Evolutionary conservation across 2,888 invertebrate genomes (phyloP).

Genomic region (Spialia ferax): DNA sequence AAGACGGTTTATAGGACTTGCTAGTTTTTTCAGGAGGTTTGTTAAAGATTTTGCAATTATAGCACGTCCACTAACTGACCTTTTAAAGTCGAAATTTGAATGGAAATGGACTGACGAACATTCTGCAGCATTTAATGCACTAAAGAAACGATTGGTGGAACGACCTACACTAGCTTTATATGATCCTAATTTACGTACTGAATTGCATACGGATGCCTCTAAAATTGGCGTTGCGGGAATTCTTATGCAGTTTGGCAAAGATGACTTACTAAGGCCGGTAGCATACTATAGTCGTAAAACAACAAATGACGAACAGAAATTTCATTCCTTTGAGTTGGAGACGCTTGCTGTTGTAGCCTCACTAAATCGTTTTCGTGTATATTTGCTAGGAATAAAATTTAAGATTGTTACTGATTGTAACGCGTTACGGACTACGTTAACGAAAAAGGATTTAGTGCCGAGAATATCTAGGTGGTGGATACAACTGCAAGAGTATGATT

Average conservation of each 20-base stretch:
- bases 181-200: no score
- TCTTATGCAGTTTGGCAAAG: no score
- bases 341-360: conserved; percentile 45
- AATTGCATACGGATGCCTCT: no score
- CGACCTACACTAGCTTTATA: conserved; percentile 3
- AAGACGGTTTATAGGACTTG: conserved; percentile 44
- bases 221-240: no score
- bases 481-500: conserved; percentile 46
- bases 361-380: conserved; percentile 44
- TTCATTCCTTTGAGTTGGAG: conserved; percentile 44
- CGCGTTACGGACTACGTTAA: conserved; percentile 41
- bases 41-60: conserved; percentile 7
- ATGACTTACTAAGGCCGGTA: neutral
- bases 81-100: conserved; percentile 31
- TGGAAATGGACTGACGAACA: conserved; percentile 37
- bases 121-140: neutral
- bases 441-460: conserved; percentile 39
- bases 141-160: neutral
- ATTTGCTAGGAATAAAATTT: conserved; percentile 43
- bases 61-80: conserved; percentile 43
- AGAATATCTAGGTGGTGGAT: conserved; percentile 48
- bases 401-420: conserved; percentile 46
- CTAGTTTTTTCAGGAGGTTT: conserved; percentile 37
- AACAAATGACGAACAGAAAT: conserved; percentile 27
- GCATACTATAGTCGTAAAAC: conserved; percentile 42